Base-by-base conservation (phyloP, 2,797 vertebrate species). In the Adrianichthys oophorus region DNA sequence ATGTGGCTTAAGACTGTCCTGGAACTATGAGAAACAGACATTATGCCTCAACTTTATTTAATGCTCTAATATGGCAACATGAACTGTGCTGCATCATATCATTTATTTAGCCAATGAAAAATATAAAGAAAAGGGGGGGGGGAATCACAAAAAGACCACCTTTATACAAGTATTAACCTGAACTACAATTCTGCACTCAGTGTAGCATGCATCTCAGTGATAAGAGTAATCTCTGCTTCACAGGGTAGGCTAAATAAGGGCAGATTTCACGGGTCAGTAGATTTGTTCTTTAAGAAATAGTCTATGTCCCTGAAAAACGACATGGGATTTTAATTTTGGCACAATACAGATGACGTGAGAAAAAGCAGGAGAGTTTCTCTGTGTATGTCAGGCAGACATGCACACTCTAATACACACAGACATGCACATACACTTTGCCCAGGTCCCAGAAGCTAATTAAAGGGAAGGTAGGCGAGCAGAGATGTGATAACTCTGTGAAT, bases 371-470 rank as follows among this genome's bases (percentile, higher is more conserved):
- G 32, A 44, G 45, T 68, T 51, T 59, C 15, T 67, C 42, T 52
- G 65, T 70, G 58, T 68, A 54, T 63, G 68, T 68, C 58, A 78
- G 24, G 48, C 65, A 67, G 51, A 56, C 52, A 70, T 24, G 52
- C 57, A 59, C 61, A 61, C 59, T 61, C 48, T 62, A 52, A 52
- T 62, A 65, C 65, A 64, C 59, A 64, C 32, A 40, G 48, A 70
- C 47, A 60, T 18, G 43, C 56, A 76, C 74, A 52, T 8, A 75
- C 74, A 79, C 71, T 52, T 86, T 78, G 77, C 74, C 77, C 84
- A 78, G 89, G 89, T 88, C 90, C 84, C 87, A 41, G 68, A 79
- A 84, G 85, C 90, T 91, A 91, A 92, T 92, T 92, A 91, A 90
- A 87, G 86, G 82, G 78, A 85, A 78, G 83, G 78, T 87, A 88